These are phyloP conservation scores for Cyclargus thomasi DNA, from an alignment of 1,140 invertebrate species.

Conservation along the genomic window DNA sequence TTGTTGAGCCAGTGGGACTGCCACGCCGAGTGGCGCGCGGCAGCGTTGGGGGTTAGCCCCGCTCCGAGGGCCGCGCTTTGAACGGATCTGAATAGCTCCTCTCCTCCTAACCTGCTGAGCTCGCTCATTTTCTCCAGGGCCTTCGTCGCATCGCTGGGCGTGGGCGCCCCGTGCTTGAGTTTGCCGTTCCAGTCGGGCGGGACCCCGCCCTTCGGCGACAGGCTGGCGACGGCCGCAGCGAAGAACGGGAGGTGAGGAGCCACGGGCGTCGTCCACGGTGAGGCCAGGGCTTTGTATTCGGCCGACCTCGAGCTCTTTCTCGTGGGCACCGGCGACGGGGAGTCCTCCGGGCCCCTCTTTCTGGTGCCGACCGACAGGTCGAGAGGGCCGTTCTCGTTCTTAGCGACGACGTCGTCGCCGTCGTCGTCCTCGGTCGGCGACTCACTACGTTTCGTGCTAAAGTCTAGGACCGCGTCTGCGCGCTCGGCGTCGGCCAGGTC, in stretches of 20 bases:
- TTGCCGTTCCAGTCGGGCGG: constrained; percentile 87
- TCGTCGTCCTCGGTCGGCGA: constrained; percentile 78
- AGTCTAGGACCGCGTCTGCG: constrained; percentile 81
- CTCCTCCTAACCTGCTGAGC: constrained; percentile 87
- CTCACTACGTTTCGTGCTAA: constrained; percentile 80
- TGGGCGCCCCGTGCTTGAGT: constrained; percentile 79
- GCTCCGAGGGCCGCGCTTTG: constrained; percentile 70
- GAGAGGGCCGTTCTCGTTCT: constrained; percentile 84
- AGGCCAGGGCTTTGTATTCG: constrained; percentile 80
- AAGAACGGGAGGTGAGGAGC: constrained; percentile 88
- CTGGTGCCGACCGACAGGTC: constrained; percentile 86
- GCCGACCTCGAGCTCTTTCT: constrained; percentile 80
- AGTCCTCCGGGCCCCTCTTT: constrained; percentile 81
- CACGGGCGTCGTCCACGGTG: constrained; percentile 85
- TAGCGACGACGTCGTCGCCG: constrained; percentile 79
- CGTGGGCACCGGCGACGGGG: constrained; percentile 77
- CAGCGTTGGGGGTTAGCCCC: constrained; percentile 65
- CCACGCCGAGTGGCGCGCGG: constrained; percentile 89
- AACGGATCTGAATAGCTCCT: constrained; percentile 82
- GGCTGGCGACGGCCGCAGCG: constrained; percentile 85
- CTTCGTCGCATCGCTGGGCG: constrained; percentile 87
- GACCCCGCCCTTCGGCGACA: constrained; percentile 82
- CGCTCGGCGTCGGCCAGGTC: constrained; percentile 76
- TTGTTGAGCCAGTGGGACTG: constrained; percentile 96
- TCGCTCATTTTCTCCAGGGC: constrained; percentile 95